phyloP scores from a whole-genome alignment of 2,797 vertebrate genomes.

The Sebastiscus tertius region DNA sequence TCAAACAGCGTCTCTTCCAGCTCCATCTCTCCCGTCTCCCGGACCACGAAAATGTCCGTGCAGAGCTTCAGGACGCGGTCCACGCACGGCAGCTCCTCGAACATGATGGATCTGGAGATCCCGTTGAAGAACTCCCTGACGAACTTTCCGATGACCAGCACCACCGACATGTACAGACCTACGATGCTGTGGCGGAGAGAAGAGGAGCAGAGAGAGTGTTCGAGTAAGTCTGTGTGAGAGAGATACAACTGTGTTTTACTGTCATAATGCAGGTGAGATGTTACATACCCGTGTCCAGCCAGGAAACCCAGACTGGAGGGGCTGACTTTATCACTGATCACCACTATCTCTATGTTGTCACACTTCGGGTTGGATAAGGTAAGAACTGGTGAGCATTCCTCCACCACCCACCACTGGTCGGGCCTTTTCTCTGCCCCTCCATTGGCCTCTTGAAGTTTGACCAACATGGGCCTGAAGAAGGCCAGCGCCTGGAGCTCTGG shows the following conservation, averaged over 20 bases:
- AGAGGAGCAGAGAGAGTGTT: neutral
- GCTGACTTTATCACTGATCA: constrained; percentile 88
- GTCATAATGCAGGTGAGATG: neutral
- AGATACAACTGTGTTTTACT: neutral
- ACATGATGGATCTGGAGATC: constrained; percentile 86
- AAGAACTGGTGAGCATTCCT: constrained; percentile 77
- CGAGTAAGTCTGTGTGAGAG: neutral
- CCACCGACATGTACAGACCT: constrained; percentile 85
- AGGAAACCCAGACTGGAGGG: constrained; percentile 87
- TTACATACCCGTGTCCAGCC: constrained; percentile 84
- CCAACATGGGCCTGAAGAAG: constrained; percentile 84
- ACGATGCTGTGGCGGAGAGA: constrained; percentile 72
- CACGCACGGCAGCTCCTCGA: constrained; percentile 84
- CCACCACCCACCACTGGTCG: constrained; percentile 84
- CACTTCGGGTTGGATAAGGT: constrained; percentile 56
- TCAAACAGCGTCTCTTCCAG: constrained; percentile 85
- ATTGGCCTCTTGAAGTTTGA: constrained; percentile 75
- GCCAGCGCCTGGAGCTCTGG: constrained; percentile 64
- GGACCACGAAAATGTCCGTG: constrained; percentile 84
- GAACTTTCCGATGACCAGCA: constrained; percentile 85
- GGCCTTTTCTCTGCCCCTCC: constrained; percentile 23
- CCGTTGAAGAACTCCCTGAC: constrained; percentile 86
- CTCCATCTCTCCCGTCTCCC: constrained; percentile 85
- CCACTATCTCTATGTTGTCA: constrained; percentile 80
- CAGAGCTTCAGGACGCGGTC: constrained; percentile 85